Evolutionary conservation across 35 echinoderm and acorn worm genomes (phyloP).

Genomic region (Apostichopus parvimensis): DNA sequence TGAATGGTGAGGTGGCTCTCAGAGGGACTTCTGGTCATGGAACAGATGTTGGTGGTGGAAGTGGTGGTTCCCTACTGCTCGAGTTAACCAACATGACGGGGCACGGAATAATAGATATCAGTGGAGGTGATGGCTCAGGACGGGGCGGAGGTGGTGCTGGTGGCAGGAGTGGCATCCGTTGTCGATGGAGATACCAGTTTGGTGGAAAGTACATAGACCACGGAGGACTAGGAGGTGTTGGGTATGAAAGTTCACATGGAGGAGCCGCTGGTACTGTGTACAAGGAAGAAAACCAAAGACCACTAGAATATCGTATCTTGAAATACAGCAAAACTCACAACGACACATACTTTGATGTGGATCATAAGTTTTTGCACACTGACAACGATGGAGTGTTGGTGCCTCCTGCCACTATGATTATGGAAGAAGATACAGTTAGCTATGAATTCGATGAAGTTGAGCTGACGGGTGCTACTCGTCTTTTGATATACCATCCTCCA

Average conservation of each 20-base stretch:
- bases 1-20: constrained; percentile 85
- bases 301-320: constrained; percentile 72
- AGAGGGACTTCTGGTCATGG: constrained; percentile 70
- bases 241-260: constrained; percentile 66
- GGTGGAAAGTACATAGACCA: constrained; percentile 83
- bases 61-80: constrained; percentile 74
- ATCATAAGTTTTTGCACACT: constrained; percentile 81
- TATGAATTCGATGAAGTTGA: constrained; percentile 95
- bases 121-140: constrained; percentile 71
- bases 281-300: constrained; percentile 82
- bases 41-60: constrained; percentile 75
- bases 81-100: constrained; percentile 86
- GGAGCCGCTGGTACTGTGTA: constrained; percentile 88
- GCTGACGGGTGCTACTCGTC: constrained; percentile 75
- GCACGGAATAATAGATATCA: constrained; percentile 78
- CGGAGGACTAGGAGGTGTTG: constrained; percentile 70
- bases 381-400: constrained; percentile 79
- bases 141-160: constrained; percentile 84
- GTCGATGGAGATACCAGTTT: constrained; percentile 85
- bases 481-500: constrained; percentile 83
- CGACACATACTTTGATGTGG: constrained; percentile 78
- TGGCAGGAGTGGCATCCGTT: constrained; percentile 79
- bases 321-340: constrained; percentile 88
- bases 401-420: constrained; percentile 85
- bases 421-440: constrained; percentile 61